These are phyloP conservation scores for Emydoidea blandingii DNA, from an alignment of 2,797 vertebrate species.

Conservation along the genomic window DNA sequence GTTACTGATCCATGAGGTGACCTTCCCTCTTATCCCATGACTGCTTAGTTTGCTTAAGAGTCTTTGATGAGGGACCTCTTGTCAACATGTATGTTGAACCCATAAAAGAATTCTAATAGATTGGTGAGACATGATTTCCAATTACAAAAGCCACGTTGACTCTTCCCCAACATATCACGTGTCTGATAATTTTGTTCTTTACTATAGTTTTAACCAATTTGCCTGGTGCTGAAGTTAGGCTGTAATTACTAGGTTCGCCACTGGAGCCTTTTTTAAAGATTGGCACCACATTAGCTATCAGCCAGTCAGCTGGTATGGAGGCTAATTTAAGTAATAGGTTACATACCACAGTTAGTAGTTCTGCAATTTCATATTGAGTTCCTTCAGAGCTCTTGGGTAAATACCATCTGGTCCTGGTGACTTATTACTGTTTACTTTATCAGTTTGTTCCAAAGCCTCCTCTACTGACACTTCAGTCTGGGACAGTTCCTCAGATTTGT, in stretches of 20 bases:
- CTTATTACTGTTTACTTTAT: background rate
- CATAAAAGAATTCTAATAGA: background rate
- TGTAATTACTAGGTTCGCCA: background rate
- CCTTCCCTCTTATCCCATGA: background rate
- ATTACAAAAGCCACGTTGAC: background rate
- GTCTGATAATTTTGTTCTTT: background rate
- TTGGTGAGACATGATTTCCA: background rate
- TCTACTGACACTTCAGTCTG: background rate
- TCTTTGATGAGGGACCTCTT: background rate
- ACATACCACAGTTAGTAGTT: background rate
- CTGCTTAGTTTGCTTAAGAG: background rate
- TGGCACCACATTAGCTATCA: background rate
- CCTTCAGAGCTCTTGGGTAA: background rate
- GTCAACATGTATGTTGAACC: background rate
- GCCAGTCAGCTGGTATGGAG: background rate
- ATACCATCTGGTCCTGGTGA: background rate
- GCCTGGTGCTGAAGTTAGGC: background rate
- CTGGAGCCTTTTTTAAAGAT: background rate
- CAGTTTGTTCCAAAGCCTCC: background rate
- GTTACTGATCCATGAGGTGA: background rate
- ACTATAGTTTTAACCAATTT: background rate
- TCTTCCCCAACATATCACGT: background rate
- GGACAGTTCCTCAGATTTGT: background rate
- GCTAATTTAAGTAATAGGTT: background rate
- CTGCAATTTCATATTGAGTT: background rate